These are phyloP conservation scores for Tetropium fuscum DNA, from an alignment of 2,888 invertebrate species.

Conservation along the genomic window DNA sequence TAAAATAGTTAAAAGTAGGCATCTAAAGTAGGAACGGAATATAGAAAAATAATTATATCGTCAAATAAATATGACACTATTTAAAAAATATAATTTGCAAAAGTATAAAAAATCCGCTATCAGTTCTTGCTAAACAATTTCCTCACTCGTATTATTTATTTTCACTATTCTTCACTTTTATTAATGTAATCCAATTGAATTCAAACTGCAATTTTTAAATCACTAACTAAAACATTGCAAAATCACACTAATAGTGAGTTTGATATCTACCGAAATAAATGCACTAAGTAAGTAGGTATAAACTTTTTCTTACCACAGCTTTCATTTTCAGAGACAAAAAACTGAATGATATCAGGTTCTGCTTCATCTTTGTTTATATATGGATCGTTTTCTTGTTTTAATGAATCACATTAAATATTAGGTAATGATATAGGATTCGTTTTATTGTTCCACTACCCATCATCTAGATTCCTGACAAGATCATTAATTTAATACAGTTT, in stretches of 20 bases:
- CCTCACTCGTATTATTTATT: too few species aligned
- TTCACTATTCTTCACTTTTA: too few species aligned
- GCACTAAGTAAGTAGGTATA: not conserved
- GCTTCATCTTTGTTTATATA: conserved; percentile 26
- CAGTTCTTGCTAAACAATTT: too few species aligned
- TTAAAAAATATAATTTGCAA: too few species aligned
- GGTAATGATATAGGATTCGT: conserved; percentile 18
- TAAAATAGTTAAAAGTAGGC: too few species aligned
- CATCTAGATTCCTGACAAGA: conserved; percentile 29
- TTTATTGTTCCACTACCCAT: conserved; percentile 28
- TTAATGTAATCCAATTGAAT: too few species aligned
- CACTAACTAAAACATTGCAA: too few species aligned
- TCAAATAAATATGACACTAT: too few species aligned
- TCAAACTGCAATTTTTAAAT: too few species aligned
- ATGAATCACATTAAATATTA: conserved; percentile 25
- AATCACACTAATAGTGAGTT: not conserved
- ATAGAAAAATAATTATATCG: too few species aligned
- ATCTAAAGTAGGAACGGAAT: too few species aligned
- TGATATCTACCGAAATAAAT: not conserved
- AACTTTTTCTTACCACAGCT: conserved; percentile 24
- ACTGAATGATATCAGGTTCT: conserved; percentile 26
- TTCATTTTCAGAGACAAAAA: conserved; percentile 26
- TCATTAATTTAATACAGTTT: conserved; percentile 28
- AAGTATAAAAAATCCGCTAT: too few species aligned
- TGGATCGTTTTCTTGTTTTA: conserved; percentile 21